Evolutionary conservation across 2,888 invertebrate genomes (phyloP).

Genomic region (Agriotes lineatus): DNA sequence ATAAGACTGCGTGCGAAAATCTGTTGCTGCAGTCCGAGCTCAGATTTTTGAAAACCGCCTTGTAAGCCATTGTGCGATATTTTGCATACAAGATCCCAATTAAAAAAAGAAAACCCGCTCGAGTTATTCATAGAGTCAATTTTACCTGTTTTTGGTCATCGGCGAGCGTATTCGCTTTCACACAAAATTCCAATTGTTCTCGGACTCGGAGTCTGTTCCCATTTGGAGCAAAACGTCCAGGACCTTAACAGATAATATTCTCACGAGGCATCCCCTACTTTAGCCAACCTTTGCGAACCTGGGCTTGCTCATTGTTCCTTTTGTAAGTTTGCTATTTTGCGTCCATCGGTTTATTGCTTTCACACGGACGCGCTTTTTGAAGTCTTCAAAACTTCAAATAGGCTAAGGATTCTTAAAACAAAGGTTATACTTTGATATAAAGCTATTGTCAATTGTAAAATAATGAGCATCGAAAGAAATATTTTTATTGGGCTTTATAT

Average conservation of each 20-base stretch:
- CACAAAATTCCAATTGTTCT: constrained; percentile 24
- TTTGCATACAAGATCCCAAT: no score
- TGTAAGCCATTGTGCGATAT: no score
- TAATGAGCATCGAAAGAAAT: no score
- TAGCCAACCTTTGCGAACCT: not conserved
- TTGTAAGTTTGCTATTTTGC: not conserved
- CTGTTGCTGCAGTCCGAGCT: no score
- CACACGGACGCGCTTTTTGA: not conserved
- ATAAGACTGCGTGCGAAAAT: no score
- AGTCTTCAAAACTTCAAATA: no score
- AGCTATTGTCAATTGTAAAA: no score
- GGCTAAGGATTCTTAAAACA: no score
- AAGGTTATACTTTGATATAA: no score
- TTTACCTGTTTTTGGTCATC: constrained; percentile 25
- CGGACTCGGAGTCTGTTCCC: constrained; percentile 25
- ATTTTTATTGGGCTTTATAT: no score
- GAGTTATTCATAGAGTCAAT: constrained; percentile 7
- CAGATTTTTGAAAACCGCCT: no score
- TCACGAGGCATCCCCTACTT: constrained; percentile 33
- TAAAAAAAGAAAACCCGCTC: not conserved
- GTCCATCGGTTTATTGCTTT: not conserved
- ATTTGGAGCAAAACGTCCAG: constrained; percentile 21
- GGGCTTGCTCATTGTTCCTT: constrained; percentile 8
- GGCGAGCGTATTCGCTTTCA: not conserved
- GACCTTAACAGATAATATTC: constrained; percentile 34